Conservation (phyloP, 2,888 invertebrate species). For the Chydorus sphaericus region DNA sequence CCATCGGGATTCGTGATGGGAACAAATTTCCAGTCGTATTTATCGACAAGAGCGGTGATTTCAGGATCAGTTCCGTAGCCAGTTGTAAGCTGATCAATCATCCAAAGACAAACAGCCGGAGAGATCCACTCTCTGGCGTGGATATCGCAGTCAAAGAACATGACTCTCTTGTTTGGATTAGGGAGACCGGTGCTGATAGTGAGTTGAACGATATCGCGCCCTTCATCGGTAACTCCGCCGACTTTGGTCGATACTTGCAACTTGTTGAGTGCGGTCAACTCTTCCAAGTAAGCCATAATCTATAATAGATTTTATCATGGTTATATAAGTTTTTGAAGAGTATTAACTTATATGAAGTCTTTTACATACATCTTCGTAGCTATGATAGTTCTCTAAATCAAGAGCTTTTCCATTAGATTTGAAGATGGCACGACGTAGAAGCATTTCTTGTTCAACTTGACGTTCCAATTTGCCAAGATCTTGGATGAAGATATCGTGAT, state of each 20-base stretch:
- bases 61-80: constrained; percentile 4
- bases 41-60: constrained; percentile 21
- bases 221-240: constrained; percentile 20
- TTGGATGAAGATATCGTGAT: background rate
- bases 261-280: constrained; percentile 14
- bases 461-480: background rate
- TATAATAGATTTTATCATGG: background rate
- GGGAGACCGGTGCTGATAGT: constrained; percentile 15
- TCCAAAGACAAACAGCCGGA: constrained; percentile 24
- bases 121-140: constrained; percentile 33
- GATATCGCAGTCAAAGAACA: constrained; percentile 27
- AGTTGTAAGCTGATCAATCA: constrained; percentile 18
- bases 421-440: background rate
- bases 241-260: constrained; percentile 15
- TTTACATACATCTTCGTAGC: constrained; percentile 16
- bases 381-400: constrained; percentile 17
- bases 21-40: constrained; percentile 29
- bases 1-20: constrained; percentile 30
- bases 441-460: background rate
- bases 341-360: too few relatives aligned
- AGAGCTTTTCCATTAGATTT: constrained; percentile 6
- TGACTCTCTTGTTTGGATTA: constrained; percentile 19
- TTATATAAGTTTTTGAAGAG: too few relatives aligned
- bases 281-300: constrained; percentile 17
- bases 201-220: constrained; percentile 18